Conservation (phyloP, 2,797 vertebrate genomes). For the Sebastes miniatus region DNA sequence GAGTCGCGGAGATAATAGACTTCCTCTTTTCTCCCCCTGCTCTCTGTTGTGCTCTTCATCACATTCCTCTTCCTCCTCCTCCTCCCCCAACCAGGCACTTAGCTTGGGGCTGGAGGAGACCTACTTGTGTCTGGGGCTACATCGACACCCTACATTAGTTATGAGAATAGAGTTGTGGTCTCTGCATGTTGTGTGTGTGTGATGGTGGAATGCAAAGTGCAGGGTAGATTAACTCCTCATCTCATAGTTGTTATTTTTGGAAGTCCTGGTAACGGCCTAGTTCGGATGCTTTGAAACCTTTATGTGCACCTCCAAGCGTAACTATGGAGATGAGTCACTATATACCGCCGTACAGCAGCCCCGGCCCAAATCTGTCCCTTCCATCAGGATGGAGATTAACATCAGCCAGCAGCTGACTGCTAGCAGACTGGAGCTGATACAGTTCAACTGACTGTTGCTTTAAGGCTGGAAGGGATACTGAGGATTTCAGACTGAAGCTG, state of each 20-base stretch:
- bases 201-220: conserved; percentile 9
- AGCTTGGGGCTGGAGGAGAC: conserved; percentile 42
- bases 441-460: neutral
- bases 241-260: conserved; percentile 43
- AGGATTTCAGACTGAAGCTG: neutral
- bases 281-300: conserved; percentile 36
- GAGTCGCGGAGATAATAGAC: conserved; percentile 47
- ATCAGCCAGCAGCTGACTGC: conserved; percentile 20
- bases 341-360: neutral
- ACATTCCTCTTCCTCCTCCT: neutral
- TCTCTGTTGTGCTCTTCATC: conserved; percentile 36
- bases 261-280: conserved; percentile 25
- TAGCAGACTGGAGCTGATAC: neutral
- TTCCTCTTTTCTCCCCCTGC: conserved; percentile 13
- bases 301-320: conserved; percentile 12
- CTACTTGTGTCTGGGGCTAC: conserved; percentile 43
- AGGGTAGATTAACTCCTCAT: conserved; percentile 37
- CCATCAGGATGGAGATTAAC: conserved; percentile 42
- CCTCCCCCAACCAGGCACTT: conserved; percentile 2
- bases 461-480: neutral
- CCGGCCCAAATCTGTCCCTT: conserved; percentile 32
- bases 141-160: conserved; percentile 38
- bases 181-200: neutral
- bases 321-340: conserved; percentile 41
- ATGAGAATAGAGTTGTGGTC: conserved; percentile 32